These are phyloP conservation scores for Nysson spinosus DNA, from an alignment of 2,888 invertebrate genomes.

Conservation along the genomic window DNA sequence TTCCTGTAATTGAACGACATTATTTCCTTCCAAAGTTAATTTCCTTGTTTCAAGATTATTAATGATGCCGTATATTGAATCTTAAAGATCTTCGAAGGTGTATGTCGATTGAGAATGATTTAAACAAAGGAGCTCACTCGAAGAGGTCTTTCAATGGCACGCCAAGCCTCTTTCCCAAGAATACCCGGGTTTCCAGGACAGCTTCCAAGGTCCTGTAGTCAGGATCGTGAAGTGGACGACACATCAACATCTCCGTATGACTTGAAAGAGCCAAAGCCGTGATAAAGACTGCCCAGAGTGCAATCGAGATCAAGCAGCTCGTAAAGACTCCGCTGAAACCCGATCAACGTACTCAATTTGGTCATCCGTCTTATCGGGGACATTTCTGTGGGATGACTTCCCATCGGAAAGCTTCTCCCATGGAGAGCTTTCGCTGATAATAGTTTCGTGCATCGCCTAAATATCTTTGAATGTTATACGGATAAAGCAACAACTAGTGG, in stretches of 20 bases:
- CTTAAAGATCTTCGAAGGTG: neutral
- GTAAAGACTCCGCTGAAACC: slow-evolving; percentile 75
- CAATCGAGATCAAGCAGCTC: slow-evolving; percentile 80
- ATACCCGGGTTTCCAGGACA: slow-evolving; percentile 80
- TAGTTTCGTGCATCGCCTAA: too few relatives aligned
- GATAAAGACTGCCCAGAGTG: slow-evolving; percentile 81
- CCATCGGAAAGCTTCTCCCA: neutral
- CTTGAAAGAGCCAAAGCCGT: slow-evolving; percentile 81
- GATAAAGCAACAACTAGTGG: too few relatives aligned
- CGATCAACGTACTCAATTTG: neutral
- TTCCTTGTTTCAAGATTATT: neutral
- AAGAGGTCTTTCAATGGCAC: slow-evolving; percentile 80
- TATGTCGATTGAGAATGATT: neutral
- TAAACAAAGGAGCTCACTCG: slow-evolving; percentile 76
- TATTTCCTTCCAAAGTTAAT: neutral
- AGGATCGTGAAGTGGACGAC: slow-evolving; percentile 85
- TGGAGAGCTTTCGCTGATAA: neutral
- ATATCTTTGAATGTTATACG: too few relatives aligned
- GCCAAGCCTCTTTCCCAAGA: slow-evolving; percentile 77
- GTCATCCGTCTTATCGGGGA: neutral
- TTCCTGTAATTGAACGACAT: slow-evolving; percentile 78
- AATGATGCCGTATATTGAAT: neutral
- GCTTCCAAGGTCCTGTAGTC: slow-evolving; percentile 82
- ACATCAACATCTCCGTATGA: slow-evolving; percentile 84
- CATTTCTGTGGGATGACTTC: neutral